A percentile compares a stretch with the other conserved stretches of the same genome.
Conservation (phyloP, 2,797 vertebrate genomes). For the Sebastes jordani region DNA sequence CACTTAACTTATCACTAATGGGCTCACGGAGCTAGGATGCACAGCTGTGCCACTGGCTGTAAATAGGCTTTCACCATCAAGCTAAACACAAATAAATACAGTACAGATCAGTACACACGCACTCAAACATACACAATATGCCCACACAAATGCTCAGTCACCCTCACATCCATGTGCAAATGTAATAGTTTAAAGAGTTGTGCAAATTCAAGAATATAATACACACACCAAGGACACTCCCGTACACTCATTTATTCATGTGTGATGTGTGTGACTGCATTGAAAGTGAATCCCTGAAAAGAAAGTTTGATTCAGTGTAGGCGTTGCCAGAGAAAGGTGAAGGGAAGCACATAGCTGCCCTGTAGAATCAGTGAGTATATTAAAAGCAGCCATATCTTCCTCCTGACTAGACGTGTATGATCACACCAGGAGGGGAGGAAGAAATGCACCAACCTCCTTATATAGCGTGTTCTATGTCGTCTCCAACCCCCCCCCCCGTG, state of each 20-base stretch:
- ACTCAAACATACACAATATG: neutral
- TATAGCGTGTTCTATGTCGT: constrained; percentile 6
- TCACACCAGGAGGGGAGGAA: constrained; percentile 11
- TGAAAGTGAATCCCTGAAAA: constrained; percentile 42
- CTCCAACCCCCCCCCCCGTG: neutral
- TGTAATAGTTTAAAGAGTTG: constrained; percentile 37
- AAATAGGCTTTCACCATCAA: constrained; percentile 31
- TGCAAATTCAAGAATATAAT: constrained; percentile 64
- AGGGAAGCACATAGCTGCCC: constrained; percentile 65
- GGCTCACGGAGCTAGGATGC: constrained; percentile 42
- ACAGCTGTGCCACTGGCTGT: constrained; percentile 48
- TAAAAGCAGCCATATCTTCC: constrained; percentile 42
- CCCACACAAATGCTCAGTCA: constrained; percentile 15
- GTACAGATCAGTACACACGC: neutral
- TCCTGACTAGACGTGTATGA: constrained; percentile 27
- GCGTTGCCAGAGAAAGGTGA: constrained; percentile 30
- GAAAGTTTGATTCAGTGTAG: constrained; percentile 22
- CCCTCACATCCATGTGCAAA: constrained; percentile 68
- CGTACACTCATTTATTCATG: neutral
- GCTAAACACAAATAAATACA: constrained; percentile 54
- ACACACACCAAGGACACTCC: constrained; percentile 31
- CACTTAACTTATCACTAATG: constrained; percentile 58
- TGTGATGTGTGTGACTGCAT: constrained; percentile 19
- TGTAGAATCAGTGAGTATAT: constrained; percentile 45
- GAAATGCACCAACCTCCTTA: constrained; percentile 18